phyloP scores from a whole-genome alignment of 2,888 invertebrate species.

The Elegia similella region DNA sequence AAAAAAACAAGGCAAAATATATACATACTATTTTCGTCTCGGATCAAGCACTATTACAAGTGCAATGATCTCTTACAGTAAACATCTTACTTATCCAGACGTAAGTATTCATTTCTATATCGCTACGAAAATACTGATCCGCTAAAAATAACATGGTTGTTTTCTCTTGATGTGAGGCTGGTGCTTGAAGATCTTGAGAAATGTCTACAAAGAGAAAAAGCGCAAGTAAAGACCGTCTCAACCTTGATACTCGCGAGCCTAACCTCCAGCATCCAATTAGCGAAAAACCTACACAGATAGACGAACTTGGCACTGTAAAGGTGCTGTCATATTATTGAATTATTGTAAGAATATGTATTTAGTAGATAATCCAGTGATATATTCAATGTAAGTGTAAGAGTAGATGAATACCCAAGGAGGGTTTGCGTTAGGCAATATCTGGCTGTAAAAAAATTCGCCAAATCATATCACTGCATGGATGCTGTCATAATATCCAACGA shows the following conservation, averaged over 20 bases:
- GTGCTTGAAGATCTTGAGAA: background rate
- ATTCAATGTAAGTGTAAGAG: too few relatives aligned
- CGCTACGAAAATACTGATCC: background rate
- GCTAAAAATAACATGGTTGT: background rate
- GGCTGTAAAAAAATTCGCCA: too few relatives aligned
- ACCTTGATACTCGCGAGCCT: constrained; percentile 18
- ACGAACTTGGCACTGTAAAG: background rate
- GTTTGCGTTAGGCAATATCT: too few relatives aligned
- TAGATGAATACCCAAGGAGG: too few relatives aligned
- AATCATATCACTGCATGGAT: too few relatives aligned
- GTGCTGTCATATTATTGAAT: background rate
- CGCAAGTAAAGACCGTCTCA: background rate
- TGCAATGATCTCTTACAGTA: background rate
- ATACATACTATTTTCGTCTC: background rate
- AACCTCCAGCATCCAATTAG: constrained; percentile 12
- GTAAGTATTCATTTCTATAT: background rate
- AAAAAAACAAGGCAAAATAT: too few relatives aligned
- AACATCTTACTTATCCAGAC: background rate
- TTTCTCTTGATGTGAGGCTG: background rate
- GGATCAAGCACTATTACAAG: background rate
- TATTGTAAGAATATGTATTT: background rate
- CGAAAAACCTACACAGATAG: constrained; percentile 13
- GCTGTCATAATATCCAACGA: too few relatives aligned
- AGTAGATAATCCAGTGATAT: too few relatives aligned
- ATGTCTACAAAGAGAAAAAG: constrained; percentile 15